These are phyloP conservation scores for Trematomus loennbergii DNA, from an alignment of 2,113 vertebrate species.

Conservation along the genomic window DNA sequence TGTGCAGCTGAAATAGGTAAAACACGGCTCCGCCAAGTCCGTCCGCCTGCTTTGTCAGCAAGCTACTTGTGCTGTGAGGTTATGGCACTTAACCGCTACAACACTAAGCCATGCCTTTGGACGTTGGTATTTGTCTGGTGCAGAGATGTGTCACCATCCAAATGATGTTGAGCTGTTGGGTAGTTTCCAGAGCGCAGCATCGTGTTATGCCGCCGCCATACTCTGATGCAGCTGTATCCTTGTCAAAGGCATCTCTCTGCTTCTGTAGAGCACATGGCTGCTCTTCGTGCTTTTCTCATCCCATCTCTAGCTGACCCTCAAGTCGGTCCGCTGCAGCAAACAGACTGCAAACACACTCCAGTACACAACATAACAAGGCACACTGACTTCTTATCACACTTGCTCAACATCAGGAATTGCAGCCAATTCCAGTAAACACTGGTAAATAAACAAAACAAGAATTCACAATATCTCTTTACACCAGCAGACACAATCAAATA, in stretches of 20 bases:
- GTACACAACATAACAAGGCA: conserved; percentile 12
- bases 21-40: conserved; percentile 32
- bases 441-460: conserved; percentile 33
- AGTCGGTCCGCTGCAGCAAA: conserved; percentile 54
- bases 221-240: conserved; percentile 64
- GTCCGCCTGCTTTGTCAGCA: conserved; percentile 74
- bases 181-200: conserved; percentile 35
- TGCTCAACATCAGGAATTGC: conserved; percentile 28
- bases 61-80: conserved; percentile 56
- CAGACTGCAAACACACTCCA: conserved; percentile 7
- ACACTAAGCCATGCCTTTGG: conserved; percentile 35
- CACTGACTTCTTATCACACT: conserved; percentile 10
- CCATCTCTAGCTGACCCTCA: conserved; percentile 63
- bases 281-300: conserved; percentile 67
- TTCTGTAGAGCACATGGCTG: conserved; percentile 72
- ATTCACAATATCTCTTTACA: conserved; percentile 38
- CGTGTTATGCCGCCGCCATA: conserved; percentile 37
- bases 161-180: conserved; percentile 43
- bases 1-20: conserved; percentile 83
- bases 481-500: conserved; percentile 33
- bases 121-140: conserved; percentile 23
- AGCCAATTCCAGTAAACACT: conserved; percentile 13
- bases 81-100: conserved; percentile 40
- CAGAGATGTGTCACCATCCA: conserved; percentile 28
- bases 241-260: conserved; percentile 63